Conservation (phyloP, 2,888 invertebrate species). For the Galeopsomyia nigrocyanea region DNA sequence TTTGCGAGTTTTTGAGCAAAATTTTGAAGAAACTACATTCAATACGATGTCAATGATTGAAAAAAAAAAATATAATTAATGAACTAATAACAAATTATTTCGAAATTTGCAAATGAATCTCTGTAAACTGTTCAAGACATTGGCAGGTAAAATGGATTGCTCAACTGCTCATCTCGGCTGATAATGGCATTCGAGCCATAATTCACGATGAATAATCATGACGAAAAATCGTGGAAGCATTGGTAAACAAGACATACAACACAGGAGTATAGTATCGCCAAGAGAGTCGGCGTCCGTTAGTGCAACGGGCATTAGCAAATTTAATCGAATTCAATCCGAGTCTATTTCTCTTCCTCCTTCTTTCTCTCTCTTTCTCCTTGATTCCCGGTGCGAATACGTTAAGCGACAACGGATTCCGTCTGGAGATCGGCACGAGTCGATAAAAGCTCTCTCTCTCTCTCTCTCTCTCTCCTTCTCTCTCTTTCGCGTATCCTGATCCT, state of each 20-base stretch:
- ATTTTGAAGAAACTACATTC: too few relatives aligned
- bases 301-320: constrained; percentile 26
- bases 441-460: constrained; percentile 33
- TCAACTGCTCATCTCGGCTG: constrained; percentile 2
- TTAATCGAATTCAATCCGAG: constrained; percentile 33
- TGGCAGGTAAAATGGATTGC: too few relatives aligned
- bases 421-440: constrained; percentile 42
- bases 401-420: constrained; percentile 25
- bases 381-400: constrained; percentile 23
- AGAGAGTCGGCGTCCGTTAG: not conserved
- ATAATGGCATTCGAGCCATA: too few relatives aligned
- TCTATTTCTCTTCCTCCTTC: constrained; percentile 10
- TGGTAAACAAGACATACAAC: too few relatives aligned
- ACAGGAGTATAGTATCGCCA: not conserved
- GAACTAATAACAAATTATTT: too few relatives aligned
- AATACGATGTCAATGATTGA: too few relatives aligned
- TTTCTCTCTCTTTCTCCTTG: constrained; percentile 3
- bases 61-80: too few relatives aligned
- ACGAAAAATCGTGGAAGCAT: too few relatives aligned
- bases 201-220: too few relatives aligned
- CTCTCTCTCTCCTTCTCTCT: constrained; percentile 17
- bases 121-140: too few relatives aligned
- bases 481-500: constrained; percentile 40
- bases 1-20: too few relatives aligned
- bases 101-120: too few relatives aligned